Conservation (phyloP, 2,113 vertebrate genomes). For the Haplotaxodon microlepis region DNA sequence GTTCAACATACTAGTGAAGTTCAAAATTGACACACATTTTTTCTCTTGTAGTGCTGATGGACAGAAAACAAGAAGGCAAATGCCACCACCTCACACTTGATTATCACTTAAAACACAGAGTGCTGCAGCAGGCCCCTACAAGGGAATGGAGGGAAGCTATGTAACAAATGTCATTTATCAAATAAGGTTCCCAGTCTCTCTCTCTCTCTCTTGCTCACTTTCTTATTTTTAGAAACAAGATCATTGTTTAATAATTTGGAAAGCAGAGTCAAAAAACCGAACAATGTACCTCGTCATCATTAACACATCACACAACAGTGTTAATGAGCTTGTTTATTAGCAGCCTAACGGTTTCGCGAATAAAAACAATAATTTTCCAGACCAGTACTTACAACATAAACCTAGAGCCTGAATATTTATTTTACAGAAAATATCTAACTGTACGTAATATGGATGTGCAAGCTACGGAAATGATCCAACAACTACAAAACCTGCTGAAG, state of each 20-base stretch:
- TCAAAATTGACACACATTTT: background rate
- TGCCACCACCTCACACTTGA: background rate
- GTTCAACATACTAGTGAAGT: background rate
- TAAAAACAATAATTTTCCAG: background rate
- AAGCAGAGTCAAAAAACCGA: background rate
- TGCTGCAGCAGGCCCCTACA: slow-evolving; percentile 22
- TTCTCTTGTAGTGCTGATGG: background rate
- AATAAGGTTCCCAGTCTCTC: background rate
- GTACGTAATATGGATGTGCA: background rate
- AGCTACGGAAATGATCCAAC: background rate
- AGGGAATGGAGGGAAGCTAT: slow-evolving; percentile 8
- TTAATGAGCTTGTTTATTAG: background rate
- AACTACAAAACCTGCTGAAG: background rate
- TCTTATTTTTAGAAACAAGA: slow-evolving; percentile 43
- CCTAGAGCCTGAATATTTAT: background rate
- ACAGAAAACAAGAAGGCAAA: background rate
- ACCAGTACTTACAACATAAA: background rate
- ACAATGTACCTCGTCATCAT: background rate
- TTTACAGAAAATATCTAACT: background rate
- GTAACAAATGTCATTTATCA: slow-evolving; percentile 24
- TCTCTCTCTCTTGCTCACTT: background rate
- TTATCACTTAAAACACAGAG: background rate
- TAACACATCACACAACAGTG: background rate
- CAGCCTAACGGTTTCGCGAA: background rate
- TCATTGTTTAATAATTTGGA: background rate